A percentile compares a stretch with the other conserved stretches of the same genome.
Conservation (phyloP, 2,113 vertebrate species). For the Scomber japonicus region DNA sequence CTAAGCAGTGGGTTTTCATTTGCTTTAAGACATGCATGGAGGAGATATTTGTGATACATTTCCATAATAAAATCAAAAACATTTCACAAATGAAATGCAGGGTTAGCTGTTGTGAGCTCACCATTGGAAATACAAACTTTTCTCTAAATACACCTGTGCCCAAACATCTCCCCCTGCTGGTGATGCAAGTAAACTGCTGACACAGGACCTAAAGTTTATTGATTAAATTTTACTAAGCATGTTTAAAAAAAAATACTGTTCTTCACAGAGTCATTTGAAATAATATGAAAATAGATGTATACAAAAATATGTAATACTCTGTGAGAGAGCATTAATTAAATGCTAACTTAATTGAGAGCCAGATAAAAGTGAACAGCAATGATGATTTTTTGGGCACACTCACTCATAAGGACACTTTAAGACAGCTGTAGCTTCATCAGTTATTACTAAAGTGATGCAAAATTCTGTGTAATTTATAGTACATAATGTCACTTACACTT, state of each 20-base stretch:
- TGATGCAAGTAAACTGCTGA: background rate
- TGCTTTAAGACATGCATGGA: no score
- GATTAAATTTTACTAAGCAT: background rate
- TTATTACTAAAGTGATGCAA: no score
- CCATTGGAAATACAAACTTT: background rate
- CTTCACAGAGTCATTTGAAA: no score
- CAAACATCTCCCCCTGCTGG: constrained; percentile 56
- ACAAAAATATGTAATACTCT: no score
- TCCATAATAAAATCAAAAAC: background rate
- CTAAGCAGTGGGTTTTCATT: no score
- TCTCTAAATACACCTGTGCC: background rate
- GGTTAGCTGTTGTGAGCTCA: background rate
- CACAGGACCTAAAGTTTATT: background rate
- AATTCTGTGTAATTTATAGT: background rate
- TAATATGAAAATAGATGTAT: no score
- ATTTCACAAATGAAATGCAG: background rate
- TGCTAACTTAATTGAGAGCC: background rate
- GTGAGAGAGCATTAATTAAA: no score
- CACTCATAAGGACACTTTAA: constrained; percentile 15
- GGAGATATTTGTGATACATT: no score
- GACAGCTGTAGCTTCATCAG: background rate
- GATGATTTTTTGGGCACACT: background rate
- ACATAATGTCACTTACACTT: background rate
- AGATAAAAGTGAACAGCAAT: background rate
- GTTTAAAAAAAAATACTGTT: background rate